Conservation (phyloP, 2,797 vertebrate genomes). For the Tachyglossus aculeatus region DNA sequence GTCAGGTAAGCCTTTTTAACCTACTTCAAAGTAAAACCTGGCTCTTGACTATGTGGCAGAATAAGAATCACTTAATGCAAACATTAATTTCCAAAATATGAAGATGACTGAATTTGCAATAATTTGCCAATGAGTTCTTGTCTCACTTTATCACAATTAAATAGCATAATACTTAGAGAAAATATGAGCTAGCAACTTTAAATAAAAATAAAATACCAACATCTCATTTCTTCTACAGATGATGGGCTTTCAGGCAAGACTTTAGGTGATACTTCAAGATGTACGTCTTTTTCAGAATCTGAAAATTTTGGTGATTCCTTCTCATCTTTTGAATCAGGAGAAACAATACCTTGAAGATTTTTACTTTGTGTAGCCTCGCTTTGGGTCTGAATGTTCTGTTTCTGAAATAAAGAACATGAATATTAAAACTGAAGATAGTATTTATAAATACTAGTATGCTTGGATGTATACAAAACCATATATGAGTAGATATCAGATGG, state of each 20-base stretch:
- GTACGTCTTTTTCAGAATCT: constrained; percentile 7
- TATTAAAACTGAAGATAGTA: neutral
- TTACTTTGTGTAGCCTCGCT: constrained; percentile 38
- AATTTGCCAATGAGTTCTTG: neutral
- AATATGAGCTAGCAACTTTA: neutral
- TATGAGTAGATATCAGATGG: too few relatives aligned
- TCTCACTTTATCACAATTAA: neutral
- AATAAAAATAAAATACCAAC: constrained; percentile 75
- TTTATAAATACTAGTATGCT: neutral
- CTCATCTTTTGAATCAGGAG: constrained; percentile 16
- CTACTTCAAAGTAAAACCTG: neutral
- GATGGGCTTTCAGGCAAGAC: constrained; percentile 57
- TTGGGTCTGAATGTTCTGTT: constrained; percentile 48
- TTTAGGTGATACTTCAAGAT: constrained; percentile 43
- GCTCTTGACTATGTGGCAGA: too few relatives aligned
- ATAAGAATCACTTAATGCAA: too few relatives aligned
- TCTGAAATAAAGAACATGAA: constrained; percentile 32
- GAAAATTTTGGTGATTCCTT: constrained; percentile 17
- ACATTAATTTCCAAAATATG: constrained; percentile 13
- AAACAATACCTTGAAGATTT: constrained; percentile 12
- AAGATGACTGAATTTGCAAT: neutral
- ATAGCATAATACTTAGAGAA: neutral
- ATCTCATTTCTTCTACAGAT: constrained; percentile 83
- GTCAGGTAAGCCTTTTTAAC: too few relatives aligned
- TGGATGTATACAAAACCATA: neutral